Percentiles rank a stretch among this genome's conserved stretches.
These are phyloP conservation scores for Athalia rosae DNA, from an alignment of 2,888 invertebrate species.

Conservation along the genomic window DNA sequence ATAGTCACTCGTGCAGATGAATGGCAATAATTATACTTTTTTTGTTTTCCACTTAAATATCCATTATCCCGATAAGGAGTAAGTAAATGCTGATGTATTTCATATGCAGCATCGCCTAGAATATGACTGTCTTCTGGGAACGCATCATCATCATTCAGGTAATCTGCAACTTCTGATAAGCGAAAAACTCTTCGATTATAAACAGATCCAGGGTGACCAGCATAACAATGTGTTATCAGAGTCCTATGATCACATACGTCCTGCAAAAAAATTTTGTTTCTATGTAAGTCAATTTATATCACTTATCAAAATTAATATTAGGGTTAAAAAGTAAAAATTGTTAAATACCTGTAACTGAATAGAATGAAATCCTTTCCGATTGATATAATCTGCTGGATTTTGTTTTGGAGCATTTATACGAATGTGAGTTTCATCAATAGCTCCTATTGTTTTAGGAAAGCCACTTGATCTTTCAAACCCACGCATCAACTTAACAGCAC, in stretches of 20 bases:
- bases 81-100: slow-evolving; percentile 38
- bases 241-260: slow-evolving; percentile 40
- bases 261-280: slow-evolving; percentile 24
- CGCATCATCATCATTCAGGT: slow-evolving; percentile 5
- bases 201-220: slow-evolving; percentile 42
- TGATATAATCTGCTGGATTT: no score
- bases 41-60: slow-evolving; percentile 31
- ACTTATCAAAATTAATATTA: slow-evolving; percentile 15
- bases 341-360: no score
- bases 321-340: no score
- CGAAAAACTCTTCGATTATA: slow-evolving; percentile 44
- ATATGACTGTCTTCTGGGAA: slow-evolving; percentile 45
- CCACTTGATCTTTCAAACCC: no score
- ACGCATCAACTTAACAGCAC: no score
- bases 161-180: slow-evolving; percentile 30
- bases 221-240: slow-evolving; percentile 39
- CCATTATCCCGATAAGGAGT: slow-evolving; percentile 44
- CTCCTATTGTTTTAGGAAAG: no score
- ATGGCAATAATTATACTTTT: slow-evolving; percentile 11
- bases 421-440: no score
- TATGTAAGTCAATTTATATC: slow-evolving; percentile 1
- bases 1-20: slow-evolving; percentile 28
- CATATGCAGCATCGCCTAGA: slow-evolving; percentile 46
- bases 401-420: no score
- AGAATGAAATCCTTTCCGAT: no score